These are phyloP conservation scores for Dasyurus viverrinus DNA, from an alignment of 2,113 vertebrate genomes.

Conservation along the genomic window DNA sequence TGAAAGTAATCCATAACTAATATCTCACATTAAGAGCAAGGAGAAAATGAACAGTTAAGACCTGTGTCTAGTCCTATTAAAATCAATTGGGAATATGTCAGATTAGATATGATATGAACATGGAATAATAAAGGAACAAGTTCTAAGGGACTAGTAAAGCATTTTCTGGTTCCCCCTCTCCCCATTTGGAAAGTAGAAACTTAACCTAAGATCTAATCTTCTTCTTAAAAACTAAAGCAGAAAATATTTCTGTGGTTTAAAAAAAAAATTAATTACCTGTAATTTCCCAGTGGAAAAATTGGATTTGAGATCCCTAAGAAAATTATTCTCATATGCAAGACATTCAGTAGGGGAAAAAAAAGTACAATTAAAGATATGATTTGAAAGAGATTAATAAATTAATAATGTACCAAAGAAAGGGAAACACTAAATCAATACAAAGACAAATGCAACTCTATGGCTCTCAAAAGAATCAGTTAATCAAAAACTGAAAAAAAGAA, in stretches of 20 bases:
- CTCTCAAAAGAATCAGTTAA: neutral
- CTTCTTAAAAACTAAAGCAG: neutral
- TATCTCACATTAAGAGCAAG: neutral
- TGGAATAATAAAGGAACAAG: neutral
- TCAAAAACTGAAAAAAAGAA: neutral
- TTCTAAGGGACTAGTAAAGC: neutral
- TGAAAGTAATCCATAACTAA: neutral
- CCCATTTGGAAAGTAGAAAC: neutral
- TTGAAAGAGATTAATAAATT: neutral
- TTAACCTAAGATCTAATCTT: neutral
- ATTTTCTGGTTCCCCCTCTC: neutral
- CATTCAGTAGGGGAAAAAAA: neutral
- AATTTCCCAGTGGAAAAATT: neutral
- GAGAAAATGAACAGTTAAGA: neutral
- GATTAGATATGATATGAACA: neutral
- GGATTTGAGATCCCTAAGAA: neutral
- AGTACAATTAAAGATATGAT: neutral
- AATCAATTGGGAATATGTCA: neutral
- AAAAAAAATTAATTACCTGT: neutral
- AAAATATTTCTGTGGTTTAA: neutral
- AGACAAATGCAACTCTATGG: neutral
- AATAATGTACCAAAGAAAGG: neutral
- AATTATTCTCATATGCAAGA: neutral
- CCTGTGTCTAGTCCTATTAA: neutral
- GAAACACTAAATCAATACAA: neutral